phyloP scores from a whole-genome alignment of 2,797 vertebrate genomes.

The Monodelphis domestica region DNA sequence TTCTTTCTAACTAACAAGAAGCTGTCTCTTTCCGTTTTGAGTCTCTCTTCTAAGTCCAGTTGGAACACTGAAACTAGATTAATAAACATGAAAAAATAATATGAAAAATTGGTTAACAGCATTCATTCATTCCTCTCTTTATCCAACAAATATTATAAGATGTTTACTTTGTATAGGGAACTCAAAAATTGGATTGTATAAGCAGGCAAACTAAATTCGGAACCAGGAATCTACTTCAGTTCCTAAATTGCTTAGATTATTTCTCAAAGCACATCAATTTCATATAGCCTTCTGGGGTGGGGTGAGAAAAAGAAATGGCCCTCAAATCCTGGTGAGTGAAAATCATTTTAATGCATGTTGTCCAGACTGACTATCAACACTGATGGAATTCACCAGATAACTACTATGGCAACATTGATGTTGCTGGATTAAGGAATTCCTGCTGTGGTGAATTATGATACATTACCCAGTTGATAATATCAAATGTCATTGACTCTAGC shows the following conservation, averaged over 20 bases:
- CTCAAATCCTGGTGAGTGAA: background rate
- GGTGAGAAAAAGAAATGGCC: background rate
- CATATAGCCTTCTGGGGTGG: background rate
- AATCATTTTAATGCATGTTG: background rate
- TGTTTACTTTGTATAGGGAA: background rate
- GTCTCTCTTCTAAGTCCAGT: background rate
- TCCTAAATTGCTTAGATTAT: background rate
- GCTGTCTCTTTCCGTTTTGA: background rate
- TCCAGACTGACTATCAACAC: background rate
- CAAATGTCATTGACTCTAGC: background rate
- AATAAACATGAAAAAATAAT: background rate
- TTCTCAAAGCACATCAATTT: background rate
- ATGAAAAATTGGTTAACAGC: background rate
- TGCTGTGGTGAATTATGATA: background rate
- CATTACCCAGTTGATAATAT: background rate
- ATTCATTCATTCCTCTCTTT: background rate
- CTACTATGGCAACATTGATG: background rate
- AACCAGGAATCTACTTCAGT: background rate
- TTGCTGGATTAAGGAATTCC: background rate
- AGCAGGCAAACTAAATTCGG: constrained; percentile 9
- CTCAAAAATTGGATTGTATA: background rate
- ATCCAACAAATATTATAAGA: background rate
- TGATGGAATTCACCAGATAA: background rate
- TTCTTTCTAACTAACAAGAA: background rate
- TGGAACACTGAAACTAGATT: background rate